phyloP scores from a whole-genome alignment of 2,888 invertebrate genomes.

The Luffia ferchaultella region DNA sequence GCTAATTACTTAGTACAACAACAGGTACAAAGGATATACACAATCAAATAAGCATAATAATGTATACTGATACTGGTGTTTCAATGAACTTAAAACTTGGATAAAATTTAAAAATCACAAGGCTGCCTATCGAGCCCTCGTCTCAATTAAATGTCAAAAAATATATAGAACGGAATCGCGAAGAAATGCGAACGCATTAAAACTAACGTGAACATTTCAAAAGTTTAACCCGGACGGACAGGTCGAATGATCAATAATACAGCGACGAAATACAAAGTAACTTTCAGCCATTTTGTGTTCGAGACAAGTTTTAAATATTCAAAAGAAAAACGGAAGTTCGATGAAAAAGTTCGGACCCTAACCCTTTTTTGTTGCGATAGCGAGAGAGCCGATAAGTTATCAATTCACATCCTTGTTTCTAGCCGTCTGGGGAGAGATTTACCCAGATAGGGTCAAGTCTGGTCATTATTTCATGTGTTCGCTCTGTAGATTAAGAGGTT shows the following conservation, averaged over 20 bases:
- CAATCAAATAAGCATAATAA: too few species aligned
- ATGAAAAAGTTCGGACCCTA: not conserved
- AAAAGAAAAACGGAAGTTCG: not conserved
- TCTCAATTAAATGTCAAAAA: too few species aligned
- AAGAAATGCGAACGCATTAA: too few species aligned
- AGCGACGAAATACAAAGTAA: not conserved
- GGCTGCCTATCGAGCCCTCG: too few species aligned
- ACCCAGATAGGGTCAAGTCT: constrained; percentile 14
- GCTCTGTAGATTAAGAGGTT: not conserved
- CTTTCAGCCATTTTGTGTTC: not conserved
- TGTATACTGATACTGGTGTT: too few species aligned
- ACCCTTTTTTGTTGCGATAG: not conserved
- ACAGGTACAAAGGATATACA: too few species aligned
- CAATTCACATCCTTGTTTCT: constrained; percentile 25
- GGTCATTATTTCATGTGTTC: not conserved
- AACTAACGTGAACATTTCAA: not conserved
- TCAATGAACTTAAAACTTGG: too few species aligned
- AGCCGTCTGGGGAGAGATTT: constrained; percentile 20
- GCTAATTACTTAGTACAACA: too few species aligned
- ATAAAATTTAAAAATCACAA: too few species aligned
- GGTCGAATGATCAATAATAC: not conserved
- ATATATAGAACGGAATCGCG: too few species aligned
- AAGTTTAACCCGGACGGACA: not conserved
- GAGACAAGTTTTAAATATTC: not conserved
- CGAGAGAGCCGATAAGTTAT: constrained; percentile 23